phyloP scores from a whole-genome alignment of 2,888 invertebrate species.

The Aethes cnicana region DNA sequence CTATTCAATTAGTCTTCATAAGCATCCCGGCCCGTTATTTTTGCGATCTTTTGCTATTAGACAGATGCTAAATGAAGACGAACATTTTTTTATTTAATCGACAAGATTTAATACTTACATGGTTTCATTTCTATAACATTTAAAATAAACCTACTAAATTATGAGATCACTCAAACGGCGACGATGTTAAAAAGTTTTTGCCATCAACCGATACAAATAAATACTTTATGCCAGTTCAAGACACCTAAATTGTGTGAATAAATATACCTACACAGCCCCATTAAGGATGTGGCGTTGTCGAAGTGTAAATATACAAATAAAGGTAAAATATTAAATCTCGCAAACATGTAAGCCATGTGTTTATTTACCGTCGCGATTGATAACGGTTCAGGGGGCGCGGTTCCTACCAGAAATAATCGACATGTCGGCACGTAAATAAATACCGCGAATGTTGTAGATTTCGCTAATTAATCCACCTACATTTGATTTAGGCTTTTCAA shows the following conservation, averaged over 20 bases:
- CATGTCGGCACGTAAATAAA: slow-evolving; percentile 33
- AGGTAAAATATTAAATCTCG: slow-evolving; percentile 57
- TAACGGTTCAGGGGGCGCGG: slow-evolving; percentile 48
- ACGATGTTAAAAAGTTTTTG: too few relatives aligned
- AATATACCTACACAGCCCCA: slow-evolving; percentile 31
- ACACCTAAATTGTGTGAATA: slow-evolving; percentile 16
- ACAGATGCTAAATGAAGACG: not conserved
- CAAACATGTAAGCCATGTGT: slow-evolving; percentile 51
- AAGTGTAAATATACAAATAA: slow-evolving; percentile 60
- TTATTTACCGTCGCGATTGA: slow-evolving; percentile 49
- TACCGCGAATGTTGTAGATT: slow-evolving; percentile 15
- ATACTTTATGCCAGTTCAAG: too few relatives aligned
- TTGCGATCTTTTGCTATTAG: slow-evolving; percentile 18
- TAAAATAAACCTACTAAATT: not conserved
- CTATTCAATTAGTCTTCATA: slow-evolving; percentile 53
- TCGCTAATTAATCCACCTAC: slow-evolving; percentile 17
- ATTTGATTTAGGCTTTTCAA: slow-evolving; percentile 31
- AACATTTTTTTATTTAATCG: slow-evolving; percentile 9
- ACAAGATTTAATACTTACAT: too few relatives aligned
- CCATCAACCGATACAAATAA: too few relatives aligned
- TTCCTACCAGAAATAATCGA: slow-evolving; percentile 49
- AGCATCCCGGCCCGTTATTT: slow-evolving; percentile 37
- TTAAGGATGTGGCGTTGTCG: slow-evolving; percentile 41
- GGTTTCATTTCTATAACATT: not conserved
- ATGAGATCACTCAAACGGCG: too few relatives aligned